Percentiles rank a stretch among this genome's conserved stretches.
Evolutionary conservation across 2,888 invertebrate species (phyloP).

Genomic region (Orchesellides sinensis): DNA sequence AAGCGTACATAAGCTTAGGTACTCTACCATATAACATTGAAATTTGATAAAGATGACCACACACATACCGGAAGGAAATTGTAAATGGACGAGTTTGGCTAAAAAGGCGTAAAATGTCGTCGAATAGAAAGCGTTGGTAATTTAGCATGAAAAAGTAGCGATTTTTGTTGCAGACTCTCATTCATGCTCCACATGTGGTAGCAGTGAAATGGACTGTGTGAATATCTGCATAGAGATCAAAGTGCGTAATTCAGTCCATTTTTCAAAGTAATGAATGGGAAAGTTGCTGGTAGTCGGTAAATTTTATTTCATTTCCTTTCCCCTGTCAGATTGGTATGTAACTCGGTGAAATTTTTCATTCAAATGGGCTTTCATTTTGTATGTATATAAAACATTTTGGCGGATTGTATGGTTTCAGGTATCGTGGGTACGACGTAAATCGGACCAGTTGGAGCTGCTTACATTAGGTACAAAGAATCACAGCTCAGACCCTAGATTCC

Average conservation of each 20-base stretch:
- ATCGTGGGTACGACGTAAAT: conserved; percentile 77
- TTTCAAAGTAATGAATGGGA: conserved; percentile 17
- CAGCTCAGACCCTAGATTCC: conserved; percentile 77
- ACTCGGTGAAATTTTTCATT: too few relatives aligned
- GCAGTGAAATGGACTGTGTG: background rate
- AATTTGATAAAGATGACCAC: too few relatives aligned
- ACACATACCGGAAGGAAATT: background rate
- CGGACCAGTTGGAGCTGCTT: conserved; percentile 76
- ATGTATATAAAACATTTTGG: background rate
- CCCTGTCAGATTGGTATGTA: too few relatives aligned
- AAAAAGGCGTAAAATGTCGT: background rate
- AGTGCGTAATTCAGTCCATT: background rate
- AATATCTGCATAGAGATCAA: conserved; percentile 17
- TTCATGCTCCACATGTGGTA: background rate
- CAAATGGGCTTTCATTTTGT: too few relatives aligned
- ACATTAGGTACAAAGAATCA: conserved; percentile 77
- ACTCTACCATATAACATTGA: too few relatives aligned
- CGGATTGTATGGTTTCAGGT: too few relatives aligned
- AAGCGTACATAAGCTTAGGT: too few relatives aligned
- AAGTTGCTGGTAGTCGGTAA: background rate
- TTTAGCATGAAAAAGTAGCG: background rate
- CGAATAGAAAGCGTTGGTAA: background rate
- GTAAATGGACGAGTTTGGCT: too few relatives aligned
- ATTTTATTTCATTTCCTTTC: background rate
- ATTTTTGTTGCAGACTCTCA: too few relatives aligned